A percentile compares a stretch with the other conserved stretches of the same genome.
Evolutionary conservation across 2,888 invertebrate genomes (phyloP).

Genomic region (Odontocolon sp.): DNA sequence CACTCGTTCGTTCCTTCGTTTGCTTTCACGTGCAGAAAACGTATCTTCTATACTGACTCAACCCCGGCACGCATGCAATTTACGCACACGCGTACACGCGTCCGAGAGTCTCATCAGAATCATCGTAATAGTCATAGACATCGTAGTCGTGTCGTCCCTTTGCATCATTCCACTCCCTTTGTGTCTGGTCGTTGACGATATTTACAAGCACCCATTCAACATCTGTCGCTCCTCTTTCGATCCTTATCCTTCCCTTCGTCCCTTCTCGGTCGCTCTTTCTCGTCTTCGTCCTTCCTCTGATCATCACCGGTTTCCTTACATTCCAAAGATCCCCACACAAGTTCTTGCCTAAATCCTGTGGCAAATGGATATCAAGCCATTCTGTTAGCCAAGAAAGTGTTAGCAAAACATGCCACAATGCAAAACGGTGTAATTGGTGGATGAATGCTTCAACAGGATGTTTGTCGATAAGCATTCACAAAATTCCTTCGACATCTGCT

Average conservation of each 20-base stretch:
- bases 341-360: neutral
- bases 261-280: constrained; percentile 5
- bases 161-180: constrained; percentile 58
- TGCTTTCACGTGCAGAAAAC: neutral
- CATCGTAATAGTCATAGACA: neutral
- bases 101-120: constrained; percentile 12
- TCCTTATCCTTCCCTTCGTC: neutral
- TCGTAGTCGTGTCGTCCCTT: neutral
- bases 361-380: neutral
- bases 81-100: constrained; percentile 21
- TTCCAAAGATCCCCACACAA: neutral
- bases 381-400: neutral
- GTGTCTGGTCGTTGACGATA: constrained; percentile 64
- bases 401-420: too few relatives aligned
- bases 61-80: neutral
- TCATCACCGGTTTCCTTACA: constrained; percentile 2
- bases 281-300: neutral
- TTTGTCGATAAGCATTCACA: too few relatives aligned
- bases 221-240: constrained; percentile 54
- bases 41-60: neutral
- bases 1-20: constrained; percentile 10
- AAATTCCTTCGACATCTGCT: too few relatives aligned
- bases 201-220: constrained; percentile 70
- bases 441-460: too few relatives aligned
- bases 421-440: too few relatives aligned